Conservation (phyloP, 2,888 invertebrate species). For the Cheilosia variabilis region DNA sequence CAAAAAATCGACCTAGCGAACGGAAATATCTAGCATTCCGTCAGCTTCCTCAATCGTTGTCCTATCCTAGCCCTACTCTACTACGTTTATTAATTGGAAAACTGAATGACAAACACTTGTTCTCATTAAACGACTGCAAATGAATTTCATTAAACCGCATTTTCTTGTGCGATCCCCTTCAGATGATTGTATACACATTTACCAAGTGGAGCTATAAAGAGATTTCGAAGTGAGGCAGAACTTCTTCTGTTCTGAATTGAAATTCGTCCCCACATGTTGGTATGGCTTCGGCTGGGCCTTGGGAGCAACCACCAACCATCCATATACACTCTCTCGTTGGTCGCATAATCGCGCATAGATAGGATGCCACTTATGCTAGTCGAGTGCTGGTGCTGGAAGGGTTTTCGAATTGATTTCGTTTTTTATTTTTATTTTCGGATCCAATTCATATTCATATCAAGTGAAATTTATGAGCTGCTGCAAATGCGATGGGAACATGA, state of each 20-base stretch:
- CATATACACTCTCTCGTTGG: conserved; percentile 27
- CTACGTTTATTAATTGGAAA: conserved; percentile 39
- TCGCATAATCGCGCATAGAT: conserved; percentile 50
- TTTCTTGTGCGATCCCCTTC: conserved; percentile 26
- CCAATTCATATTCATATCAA: conserved; percentile 67
- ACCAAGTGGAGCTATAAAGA: conserved; percentile 32
- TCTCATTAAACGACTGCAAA: conserved; percentile 59
- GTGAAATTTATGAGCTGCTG: conserved; percentile 74
- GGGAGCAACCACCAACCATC: conserved; percentile 9
- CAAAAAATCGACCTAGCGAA: not conserved
- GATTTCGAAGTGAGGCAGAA: conserved; percentile 32
- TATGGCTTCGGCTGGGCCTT: not conserved
- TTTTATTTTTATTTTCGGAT: conserved; percentile 27
- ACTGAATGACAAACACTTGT: conserved; percentile 68
- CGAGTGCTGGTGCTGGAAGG: conserved; percentile 22
- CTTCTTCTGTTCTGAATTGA: conserved; percentile 5
- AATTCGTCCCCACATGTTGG: conserved; percentile 47
- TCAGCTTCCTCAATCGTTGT: not conserved
- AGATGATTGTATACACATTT: not conserved
- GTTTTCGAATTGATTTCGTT: conserved; percentile 37
- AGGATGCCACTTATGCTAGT: conserved; percentile 46
- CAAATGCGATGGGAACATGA: conserved; percentile 75
- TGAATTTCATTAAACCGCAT: conserved; percentile 63
- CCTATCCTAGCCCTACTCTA: not conserved
- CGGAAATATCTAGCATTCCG: conserved; percentile 50